A percentile compares a stretch with the other conserved stretches of the same genome.
Evolutionary conservation across 2,888 invertebrate species (phyloP).

Genomic region (Diabrotica balteata): DNA sequence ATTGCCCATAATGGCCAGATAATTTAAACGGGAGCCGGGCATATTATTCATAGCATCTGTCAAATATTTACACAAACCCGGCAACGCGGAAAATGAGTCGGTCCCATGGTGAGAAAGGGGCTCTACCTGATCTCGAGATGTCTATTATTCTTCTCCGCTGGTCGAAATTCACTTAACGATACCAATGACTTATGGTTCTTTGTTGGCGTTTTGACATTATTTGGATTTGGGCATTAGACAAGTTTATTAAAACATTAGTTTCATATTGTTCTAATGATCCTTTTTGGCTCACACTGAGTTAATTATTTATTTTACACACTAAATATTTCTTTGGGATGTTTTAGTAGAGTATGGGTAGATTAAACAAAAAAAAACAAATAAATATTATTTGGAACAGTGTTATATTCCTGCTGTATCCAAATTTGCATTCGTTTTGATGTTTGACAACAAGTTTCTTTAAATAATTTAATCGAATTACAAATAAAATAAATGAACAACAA

Average conservation of each 20-base stretch:
- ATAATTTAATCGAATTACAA: no score
- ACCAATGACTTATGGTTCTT: conserved; percentile 15
- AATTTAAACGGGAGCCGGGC: conserved; percentile 47
- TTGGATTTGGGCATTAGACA: conserved; percentile 8
- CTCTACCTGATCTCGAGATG: conserved; percentile 15
- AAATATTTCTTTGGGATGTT: no score
- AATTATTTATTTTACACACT: no score
- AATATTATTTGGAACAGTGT: no score
- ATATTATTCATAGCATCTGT: conserved; percentile 53
- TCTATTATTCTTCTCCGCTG: conserved; percentile 3
- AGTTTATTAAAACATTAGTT: conserved; percentile 8
- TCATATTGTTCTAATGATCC: no score
- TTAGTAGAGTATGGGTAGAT: no score
- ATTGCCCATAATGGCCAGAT: conserved; percentile 25
- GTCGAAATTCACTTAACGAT: conserved; percentile 6
- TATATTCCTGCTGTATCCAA: no score
- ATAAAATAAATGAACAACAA: no score
- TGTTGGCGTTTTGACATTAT: conserved; percentile 14
- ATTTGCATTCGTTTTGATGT: no score
- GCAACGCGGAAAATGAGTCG: conserved; percentile 40
- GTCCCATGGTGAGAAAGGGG: conserved; percentile 29
- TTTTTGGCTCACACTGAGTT: no score
- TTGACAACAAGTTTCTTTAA: no score
- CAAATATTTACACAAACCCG: conserved; percentile 54
- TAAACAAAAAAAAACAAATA: no score